phyloP scores from a whole-genome alignment of 2,113 vertebrate species.

The Scortum barcoo region DNA sequence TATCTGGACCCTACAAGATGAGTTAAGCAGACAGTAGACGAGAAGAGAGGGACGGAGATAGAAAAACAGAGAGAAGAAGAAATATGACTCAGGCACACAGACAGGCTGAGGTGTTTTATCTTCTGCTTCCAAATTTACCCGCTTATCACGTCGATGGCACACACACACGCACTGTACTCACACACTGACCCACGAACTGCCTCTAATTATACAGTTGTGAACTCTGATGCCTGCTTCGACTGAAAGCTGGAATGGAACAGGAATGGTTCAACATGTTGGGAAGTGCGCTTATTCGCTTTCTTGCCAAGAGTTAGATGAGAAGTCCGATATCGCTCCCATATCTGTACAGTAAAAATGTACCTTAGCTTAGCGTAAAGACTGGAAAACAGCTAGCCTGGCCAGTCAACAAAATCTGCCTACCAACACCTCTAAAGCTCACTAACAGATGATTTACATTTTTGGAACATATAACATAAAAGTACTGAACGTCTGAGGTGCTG shows the following conservation, averaged over 20 bases:
- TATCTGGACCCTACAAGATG: slow-evolving; percentile 74
- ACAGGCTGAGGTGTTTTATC: slow-evolving; percentile 52
- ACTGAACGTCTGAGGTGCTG: background rate
- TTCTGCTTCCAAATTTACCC: slow-evolving; percentile 39
- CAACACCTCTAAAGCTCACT: too few species aligned
- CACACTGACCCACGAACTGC: slow-evolving; percentile 13
- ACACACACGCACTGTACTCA: slow-evolving; percentile 3
- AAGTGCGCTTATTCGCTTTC: background rate
- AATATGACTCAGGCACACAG: slow-evolving; percentile 42
- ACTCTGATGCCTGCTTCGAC: background rate
- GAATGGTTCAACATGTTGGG: background rate
- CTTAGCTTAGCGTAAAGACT: background rate
- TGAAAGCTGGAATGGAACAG: background rate
- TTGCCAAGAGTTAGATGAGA: background rate
- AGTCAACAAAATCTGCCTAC: background rate
- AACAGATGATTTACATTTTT: too few species aligned
- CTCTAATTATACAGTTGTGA: background rate
- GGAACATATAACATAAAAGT: too few species aligned
- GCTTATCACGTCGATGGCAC: slow-evolving; percentile 1
- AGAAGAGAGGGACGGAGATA: slow-evolving; percentile 25
- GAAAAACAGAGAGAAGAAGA: background rate
- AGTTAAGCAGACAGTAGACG: slow-evolving; percentile 60
- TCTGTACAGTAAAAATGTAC: background rate
- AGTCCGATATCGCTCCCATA: background rate
- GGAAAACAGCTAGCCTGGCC: too few species aligned